phyloP scores from a whole-genome alignment of 1,140 invertebrate genomes.

The Littorina saxatilis region DNA sequence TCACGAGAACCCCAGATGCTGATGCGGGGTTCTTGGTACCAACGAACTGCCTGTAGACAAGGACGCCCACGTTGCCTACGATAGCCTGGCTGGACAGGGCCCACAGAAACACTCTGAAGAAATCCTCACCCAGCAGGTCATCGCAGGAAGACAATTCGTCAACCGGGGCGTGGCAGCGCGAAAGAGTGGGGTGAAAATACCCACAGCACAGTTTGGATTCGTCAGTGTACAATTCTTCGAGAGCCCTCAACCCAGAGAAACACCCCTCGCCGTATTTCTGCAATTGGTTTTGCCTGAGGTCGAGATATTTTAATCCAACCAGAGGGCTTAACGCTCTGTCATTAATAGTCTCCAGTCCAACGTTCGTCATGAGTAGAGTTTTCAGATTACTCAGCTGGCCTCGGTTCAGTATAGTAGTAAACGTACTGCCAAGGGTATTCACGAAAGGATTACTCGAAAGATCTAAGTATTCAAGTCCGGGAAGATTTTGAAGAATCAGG shows the following conservation, averaged over 20 bases:
- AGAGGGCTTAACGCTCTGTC: conserved; percentile 15
- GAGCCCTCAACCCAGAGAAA: conserved; percentile 38
- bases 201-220: conserved; percentile 49
- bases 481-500: not conserved
- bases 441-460: not conserved
- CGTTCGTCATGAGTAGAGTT: not conserved
- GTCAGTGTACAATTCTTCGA: conserved; percentile 41
- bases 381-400: not conserved
- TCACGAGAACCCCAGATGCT: conserved; percentile 48
- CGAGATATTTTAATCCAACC: conserved; percentile 15
- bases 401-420: not conserved
- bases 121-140: conserved; percentile 41
- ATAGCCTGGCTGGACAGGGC: conserved; percentile 43
- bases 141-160: conserved; percentile 53
- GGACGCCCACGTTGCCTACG: conserved; percentile 51
- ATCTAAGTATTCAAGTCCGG: not conserved
- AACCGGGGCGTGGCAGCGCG: conserved; percentile 43
- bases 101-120: conserved; percentile 48
- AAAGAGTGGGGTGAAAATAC: not conserved
- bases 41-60: too few species aligned
- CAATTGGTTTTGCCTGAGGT: conserved; percentile 40
- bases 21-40: conserved; percentile 29
- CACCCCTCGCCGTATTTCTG: conserved; percentile 23
- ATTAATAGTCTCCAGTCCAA: not conserved
- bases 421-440: not conserved